Base-by-base conservation (phyloP, 2,797 vertebrate species). In the Malacoraja senta region DNA sequence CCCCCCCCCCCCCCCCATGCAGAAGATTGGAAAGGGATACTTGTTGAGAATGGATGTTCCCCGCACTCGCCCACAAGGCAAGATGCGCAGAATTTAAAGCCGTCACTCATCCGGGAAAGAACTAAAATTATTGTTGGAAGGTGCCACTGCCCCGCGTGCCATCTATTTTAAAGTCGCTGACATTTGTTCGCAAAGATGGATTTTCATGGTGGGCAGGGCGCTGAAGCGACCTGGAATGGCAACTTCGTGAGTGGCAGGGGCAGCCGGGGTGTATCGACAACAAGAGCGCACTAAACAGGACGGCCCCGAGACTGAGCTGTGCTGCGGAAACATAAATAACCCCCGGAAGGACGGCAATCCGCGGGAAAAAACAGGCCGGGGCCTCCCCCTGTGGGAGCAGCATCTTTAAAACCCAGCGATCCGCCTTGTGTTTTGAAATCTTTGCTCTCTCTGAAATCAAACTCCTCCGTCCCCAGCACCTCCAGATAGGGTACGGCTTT, bases 161-260 rank as follows among this genome's bases (percentile, higher is more conserved):
- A 74, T 91, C 68, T 74, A 74, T 92, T 92, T 92, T 76, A 92
- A 58, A 76, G 44, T 76, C 29, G 76, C 72, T 76, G 65, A 38
- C 19, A 38, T 32, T 91, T 71, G n/a, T 71, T 68, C 29, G 15
- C 17, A 1, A 76, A 58, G 90, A 92, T 92, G 68, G 90, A 92
- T 76, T 29, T n/a, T 76, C 44, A 76, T 74, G 24, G 26, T 38
- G 65, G 68, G 44, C 53, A 29, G 90, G 1, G 12, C 12, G 10
- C 38, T 58, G 68, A 72, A 24, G 12, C 13, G 32, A 12, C 13
- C 38, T 92, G 90, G 88, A 91, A 91, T 91, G 71, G 65, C 32
- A 38, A 8, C 6, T 1, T 19, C 19, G 19, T 92, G 90, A 92
- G 29, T 76, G 90, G 71, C 38, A 76, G 71, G 38, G 26, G 0